Conservation (phyloP, 1,140 invertebrate species). For the Danaus melanippus region DNA sequence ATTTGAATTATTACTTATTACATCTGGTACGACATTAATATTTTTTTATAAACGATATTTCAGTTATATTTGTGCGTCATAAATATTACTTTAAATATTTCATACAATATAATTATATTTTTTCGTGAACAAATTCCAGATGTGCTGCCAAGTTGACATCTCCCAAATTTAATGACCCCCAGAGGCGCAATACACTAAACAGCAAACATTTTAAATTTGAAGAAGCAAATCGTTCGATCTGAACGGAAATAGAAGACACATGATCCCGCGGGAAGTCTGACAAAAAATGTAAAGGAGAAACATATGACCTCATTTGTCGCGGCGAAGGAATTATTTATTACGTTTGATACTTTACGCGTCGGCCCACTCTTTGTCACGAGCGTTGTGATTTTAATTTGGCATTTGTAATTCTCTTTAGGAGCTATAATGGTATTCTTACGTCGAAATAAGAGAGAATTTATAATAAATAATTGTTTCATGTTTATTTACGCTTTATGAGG, state of each 20-base stretch:
- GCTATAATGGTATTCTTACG: slow-evolving; percentile 8
- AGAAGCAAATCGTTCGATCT: slow-evolving; percentile 64
- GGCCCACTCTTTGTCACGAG: slow-evolving; percentile 47
- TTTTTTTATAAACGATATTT: background rate
- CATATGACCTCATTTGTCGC: slow-evolving; percentile 70
- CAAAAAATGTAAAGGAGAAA: slow-evolving; percentile 67
- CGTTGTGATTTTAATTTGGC: slow-evolving; percentile 52
- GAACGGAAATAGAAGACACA: slow-evolving; percentile 70
- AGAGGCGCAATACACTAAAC: slow-evolving; percentile 57
- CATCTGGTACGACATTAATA: background rate
- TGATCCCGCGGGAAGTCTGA: slow-evolving; percentile 64
- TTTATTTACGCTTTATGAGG: too few relatives aligned
- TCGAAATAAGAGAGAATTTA: too few relatives aligned
- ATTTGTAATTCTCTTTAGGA: slow-evolving; percentile 31
- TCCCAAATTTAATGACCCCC: slow-evolving; percentile 58
- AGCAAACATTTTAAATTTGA: slow-evolving; percentile 67
- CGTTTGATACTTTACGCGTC: slow-evolving; percentile 58
- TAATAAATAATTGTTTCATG: too few relatives aligned
- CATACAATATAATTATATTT: slow-evolving; percentile 1
- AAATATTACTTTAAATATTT: too few relatives aligned
- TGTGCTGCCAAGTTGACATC: slow-evolving; percentile 47
- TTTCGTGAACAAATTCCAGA: slow-evolving; percentile 36
- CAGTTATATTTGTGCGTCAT: background rate
- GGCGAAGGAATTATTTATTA: slow-evolving; percentile 66
- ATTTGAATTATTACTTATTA: too few relatives aligned